Evolutionary conservation across 2,797 vertebrate species (phyloP).

Genomic region (Enoplosus armatus): DNA sequence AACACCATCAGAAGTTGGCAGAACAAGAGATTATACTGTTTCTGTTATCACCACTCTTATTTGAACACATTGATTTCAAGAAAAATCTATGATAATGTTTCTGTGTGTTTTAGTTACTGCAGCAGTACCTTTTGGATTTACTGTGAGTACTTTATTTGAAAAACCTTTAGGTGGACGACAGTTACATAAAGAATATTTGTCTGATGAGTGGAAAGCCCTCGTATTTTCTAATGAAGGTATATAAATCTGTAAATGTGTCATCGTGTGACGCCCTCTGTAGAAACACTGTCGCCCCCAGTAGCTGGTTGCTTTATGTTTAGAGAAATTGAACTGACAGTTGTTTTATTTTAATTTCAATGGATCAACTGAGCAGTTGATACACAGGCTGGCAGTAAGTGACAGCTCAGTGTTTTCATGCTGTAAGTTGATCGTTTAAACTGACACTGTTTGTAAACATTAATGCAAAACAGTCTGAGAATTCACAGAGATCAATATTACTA

Average conservation of each 20-base stretch:
- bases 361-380: conserved; percentile 1
- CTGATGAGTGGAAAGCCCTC: background rate
- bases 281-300: background rate
- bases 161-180: background rate
- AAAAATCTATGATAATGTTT: background rate
- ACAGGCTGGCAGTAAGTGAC: background rate
- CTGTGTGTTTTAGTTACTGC: background rate
- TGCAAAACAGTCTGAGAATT: background rate
- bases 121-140: conserved; percentile 2
- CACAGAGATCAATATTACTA: background rate
- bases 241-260: conserved; percentile 1
- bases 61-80: background rate
- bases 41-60: background rate
- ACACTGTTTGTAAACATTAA: background rate
- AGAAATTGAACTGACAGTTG: conserved; percentile 1
- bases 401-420: conserved; percentile 5
- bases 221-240: background rate
- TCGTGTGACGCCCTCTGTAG: background rate
- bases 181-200: background rate
- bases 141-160: background rate
- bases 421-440: background rate
- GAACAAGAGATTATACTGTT: background rate
- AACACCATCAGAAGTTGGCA: background rate
- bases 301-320: conserved; percentile 3
- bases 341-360: conserved; percentile 13